Conservation (phyloP, 2,113 vertebrate genomes). For the Sula dactylatra region DNA sequence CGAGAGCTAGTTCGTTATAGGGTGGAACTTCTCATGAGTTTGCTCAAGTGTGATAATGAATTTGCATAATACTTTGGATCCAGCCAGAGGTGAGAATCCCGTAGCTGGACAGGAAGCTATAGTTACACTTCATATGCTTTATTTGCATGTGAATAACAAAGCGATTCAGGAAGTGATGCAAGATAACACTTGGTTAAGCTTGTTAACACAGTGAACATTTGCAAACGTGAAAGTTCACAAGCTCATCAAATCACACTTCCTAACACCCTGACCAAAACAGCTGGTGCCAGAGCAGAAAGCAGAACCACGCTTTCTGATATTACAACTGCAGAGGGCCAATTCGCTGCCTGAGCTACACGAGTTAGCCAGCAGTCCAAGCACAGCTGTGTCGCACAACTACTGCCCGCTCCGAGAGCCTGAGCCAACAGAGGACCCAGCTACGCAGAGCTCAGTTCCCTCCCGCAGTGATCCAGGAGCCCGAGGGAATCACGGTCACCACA, state of each 20-base stretch:
- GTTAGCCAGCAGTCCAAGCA: accelerated
- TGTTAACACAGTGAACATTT: neutral
- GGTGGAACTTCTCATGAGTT: neutral
- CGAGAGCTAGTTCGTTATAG: neutral
- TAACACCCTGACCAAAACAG: neutral
- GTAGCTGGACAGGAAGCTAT: neutral
- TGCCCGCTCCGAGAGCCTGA: accelerated
- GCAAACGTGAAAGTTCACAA: neutral
- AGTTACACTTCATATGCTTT: neutral
- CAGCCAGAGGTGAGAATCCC: neutral
- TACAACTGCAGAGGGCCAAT: too few species aligned
- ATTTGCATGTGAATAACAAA: neutral
- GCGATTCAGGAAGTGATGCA: neutral
- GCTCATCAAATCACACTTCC: neutral
- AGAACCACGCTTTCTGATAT: neutral
- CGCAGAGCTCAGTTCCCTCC: neutral
- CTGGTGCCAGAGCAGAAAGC: neutral
- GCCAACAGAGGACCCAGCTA: neutral
- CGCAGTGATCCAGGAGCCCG: neutral
- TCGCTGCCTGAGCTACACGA: neutral
- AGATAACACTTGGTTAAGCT: neutral
- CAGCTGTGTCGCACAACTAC: neutral
- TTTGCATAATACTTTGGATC: neutral
- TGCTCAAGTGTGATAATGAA: neutral
- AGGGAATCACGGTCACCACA: neutral